These are phyloP conservation scores for Tryphoninae sp. DNA, from an alignment of 2,888 invertebrate species.

Conservation along the genomic window DNA sequence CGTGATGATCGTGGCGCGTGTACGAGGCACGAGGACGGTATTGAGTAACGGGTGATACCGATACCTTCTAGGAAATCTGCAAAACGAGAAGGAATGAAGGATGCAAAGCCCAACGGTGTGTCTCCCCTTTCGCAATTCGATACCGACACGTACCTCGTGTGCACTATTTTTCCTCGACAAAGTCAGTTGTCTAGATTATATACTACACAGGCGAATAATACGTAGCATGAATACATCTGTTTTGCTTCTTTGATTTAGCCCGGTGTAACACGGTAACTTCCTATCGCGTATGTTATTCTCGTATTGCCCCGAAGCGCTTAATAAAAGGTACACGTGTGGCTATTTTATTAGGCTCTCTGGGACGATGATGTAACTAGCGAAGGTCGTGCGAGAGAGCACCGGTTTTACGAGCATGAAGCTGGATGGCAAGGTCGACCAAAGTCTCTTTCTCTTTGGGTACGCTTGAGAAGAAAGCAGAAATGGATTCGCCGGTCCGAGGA, in stretches of 20 bases:
- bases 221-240: constrained; percentile 15
- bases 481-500: neutral
- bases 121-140: constrained; percentile 56
- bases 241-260: neutral
- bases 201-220: neutral
- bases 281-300: neutral
- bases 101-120: constrained; percentile 26
- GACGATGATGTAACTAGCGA: constrained; percentile 3
- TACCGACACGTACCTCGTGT: constrained; percentile 19
- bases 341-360: constrained; percentile 5
- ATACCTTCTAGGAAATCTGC: constrained; percentile 57
- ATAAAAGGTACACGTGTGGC: neutral
- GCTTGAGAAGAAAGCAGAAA: neutral
- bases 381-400: neutral
- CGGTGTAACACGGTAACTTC: neutral
- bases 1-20: constrained; percentile 2
- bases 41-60: constrained; percentile 44
- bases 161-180: neutral
- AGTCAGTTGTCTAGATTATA: neutral
- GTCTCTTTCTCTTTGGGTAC: neutral
- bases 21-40: neutral
- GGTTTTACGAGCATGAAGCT: constrained; percentile 10
- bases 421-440: constrained; percentile 7
- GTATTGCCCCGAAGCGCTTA: neutral
- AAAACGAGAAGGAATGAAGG: neutral